Evolutionary conservation across 2,113 vertebrate species (phyloP).

Genomic region (Chaetorhynchus papuensis): DNA sequence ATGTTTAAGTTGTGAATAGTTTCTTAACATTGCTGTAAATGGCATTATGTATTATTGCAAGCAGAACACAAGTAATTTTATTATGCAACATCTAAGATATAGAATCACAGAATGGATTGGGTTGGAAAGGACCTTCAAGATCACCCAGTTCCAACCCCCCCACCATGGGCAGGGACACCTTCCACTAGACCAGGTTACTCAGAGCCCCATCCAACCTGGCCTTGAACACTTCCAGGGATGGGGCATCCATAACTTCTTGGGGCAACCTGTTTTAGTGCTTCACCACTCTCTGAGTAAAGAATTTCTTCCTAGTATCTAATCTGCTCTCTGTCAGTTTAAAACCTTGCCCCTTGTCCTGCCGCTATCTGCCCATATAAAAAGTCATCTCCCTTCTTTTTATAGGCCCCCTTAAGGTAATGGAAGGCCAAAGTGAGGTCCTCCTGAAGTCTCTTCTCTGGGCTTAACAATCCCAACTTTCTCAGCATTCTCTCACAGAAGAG

Average conservation of each 20-base stretch:
- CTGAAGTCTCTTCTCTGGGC: neutral
- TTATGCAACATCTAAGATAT: slow-evolving; percentile 53
- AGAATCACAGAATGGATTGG: neutral
- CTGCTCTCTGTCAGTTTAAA: neutral
- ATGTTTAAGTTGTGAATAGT: slow-evolving; percentile 73
- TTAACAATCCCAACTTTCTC: neutral
- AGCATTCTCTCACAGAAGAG: neutral
- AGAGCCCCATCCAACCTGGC: neutral
- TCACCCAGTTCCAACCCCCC: neutral
- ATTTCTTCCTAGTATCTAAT: neutral
- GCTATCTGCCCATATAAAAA: neutral
- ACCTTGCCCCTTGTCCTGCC: neutral
- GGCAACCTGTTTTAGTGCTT: neutral
- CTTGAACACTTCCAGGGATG: neutral
- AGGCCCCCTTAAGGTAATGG: neutral
- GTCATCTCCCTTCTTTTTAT: neutral
- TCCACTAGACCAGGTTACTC: neutral
- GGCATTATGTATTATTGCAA: slow-evolving; percentile 69
- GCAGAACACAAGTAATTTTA: slow-evolving; percentile 68
- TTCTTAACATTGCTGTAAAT: slow-evolving; percentile 71
- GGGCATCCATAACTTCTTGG: neutral
- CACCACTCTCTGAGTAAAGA: neutral
- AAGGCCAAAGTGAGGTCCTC: neutral
- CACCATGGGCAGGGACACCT: neutral
- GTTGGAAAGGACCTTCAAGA: neutral